Evolutionary conservation across 2,113 vertebrate species (phyloP).

Genomic region (Cyprinodon variegatus): DNA sequence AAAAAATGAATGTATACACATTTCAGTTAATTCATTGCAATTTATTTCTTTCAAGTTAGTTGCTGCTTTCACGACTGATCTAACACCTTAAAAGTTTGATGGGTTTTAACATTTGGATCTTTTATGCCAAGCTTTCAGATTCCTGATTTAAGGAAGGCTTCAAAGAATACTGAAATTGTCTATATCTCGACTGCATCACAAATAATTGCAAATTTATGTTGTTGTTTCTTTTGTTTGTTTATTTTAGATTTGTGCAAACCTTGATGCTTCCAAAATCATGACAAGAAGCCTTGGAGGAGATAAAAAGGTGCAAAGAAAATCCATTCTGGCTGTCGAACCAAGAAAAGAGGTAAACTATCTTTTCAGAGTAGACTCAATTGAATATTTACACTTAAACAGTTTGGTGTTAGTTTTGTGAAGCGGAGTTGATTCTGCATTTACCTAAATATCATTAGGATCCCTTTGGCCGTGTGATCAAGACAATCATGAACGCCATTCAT

Average conservation of each 20-base stretch:
- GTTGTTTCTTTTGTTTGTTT: constrained; percentile 14
- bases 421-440: background rate
- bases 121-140: background rate
- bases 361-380: background rate
- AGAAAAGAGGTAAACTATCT: constrained; percentile 79
- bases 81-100: no score
- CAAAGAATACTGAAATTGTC: background rate
- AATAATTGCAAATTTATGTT: constrained; percentile 12
- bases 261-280: constrained; percentile 91
- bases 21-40: background rate
- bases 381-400: background rate
- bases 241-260: constrained; percentile 91
- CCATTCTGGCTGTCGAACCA: constrained; percentile 80
- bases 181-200: background rate
- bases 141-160: background rate
- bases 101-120: no score
- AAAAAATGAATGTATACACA: background rate
- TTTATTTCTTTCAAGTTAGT: background rate
- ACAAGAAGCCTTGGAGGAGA: constrained; percentile 79
- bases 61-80: background rate
- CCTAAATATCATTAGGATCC: constrained; percentile 82
- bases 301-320: constrained; percentile 85
- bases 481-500: constrained; percentile 91
- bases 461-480: constrained; percentile 88
- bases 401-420: background rate